A percentile compares a stretch with the other conserved stretches of the same genome.
Conservation (phyloP, 2,797 vertebrate genomes). For the Fundulus diaphanus region DNA sequence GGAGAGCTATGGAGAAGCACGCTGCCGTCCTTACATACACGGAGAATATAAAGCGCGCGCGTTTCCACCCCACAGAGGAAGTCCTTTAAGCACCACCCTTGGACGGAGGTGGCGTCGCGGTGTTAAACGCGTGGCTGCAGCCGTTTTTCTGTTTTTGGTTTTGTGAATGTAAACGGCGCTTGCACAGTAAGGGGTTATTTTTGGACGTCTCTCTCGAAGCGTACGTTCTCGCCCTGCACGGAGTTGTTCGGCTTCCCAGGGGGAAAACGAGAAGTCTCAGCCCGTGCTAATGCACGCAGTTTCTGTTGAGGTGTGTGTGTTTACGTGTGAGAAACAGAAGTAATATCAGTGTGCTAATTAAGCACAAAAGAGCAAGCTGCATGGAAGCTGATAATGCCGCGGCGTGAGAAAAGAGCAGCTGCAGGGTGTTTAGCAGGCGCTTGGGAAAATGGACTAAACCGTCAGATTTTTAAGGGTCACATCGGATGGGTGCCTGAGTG, state of each 20-base stretch:
- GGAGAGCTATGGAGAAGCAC: slow-evolving; percentile 56
- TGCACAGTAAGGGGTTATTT: slow-evolving; percentile 23
- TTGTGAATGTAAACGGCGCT: slow-evolving; percentile 39
- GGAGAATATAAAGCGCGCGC: slow-evolving; percentile 21
- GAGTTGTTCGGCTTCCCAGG: slow-evolving; percentile 1
- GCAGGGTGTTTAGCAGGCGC: slow-evolving; percentile 6
- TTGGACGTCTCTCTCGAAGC: slow-evolving; percentile 18
- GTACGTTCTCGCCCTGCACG: slow-evolving; percentile 3
- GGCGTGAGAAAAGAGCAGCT: slow-evolving; percentile 59
- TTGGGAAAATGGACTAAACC: slow-evolving; percentile 25
- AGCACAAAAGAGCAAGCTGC: slow-evolving; percentile 72
- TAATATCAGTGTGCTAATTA: slow-evolving; percentile 54
- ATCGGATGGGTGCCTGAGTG: slow-evolving; percentile 9
- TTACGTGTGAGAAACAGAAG: slow-evolving; percentile 36
- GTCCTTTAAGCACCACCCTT: slow-evolving; percentile 15
- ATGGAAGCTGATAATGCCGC: slow-evolving; percentile 66
- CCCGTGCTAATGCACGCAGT: slow-evolving; percentile 16
- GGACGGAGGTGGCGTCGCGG: slow-evolving; percentile 1
- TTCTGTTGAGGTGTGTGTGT: slow-evolving; percentile 21
- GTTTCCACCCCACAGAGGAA: slow-evolving; percentile 28
- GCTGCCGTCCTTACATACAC: slow-evolving; percentile 57
- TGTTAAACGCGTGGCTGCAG: not conserved
- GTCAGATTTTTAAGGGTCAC: slow-evolving; percentile 46
- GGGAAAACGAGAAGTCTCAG: slow-evolving; percentile 19
- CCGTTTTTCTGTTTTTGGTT: not conserved